Percentiles rank a stretch among this genome's conserved stretches.
Evolutionary conservation across 1,140 invertebrate species (phyloP).

Genomic region (Drosophila tani): DNA sequence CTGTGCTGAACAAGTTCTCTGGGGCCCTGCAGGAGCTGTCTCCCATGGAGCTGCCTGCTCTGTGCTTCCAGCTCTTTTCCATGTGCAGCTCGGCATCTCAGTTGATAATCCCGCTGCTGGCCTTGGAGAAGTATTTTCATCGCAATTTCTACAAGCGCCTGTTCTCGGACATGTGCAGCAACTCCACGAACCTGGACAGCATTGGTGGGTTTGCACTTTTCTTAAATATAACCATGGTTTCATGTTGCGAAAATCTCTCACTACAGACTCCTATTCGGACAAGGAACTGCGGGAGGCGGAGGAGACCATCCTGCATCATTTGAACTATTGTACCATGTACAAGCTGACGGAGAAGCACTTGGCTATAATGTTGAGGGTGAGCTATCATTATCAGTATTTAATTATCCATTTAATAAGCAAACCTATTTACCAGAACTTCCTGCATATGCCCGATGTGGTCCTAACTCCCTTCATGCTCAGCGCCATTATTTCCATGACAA

Average conservation of each 20-base stretch:
- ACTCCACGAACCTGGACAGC: constrained; percentile 83
- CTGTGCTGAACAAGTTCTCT: constrained; percentile 85
- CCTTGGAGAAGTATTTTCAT: constrained; percentile 85
- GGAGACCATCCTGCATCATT: constrained; percentile 80
- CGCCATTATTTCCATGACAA: constrained; percentile 77
- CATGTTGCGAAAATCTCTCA: no score
- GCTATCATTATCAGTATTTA: background rate
- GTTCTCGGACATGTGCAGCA: constrained; percentile 78
- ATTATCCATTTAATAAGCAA: background rate
- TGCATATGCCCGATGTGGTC: constrained; percentile 73
- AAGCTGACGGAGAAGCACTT: constrained; percentile 74
- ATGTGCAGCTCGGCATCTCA: constrained; percentile 82
- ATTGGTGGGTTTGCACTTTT: constrained; percentile 77
- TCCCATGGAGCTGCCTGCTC: constrained; percentile 85
- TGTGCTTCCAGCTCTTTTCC: constrained; percentile 85
- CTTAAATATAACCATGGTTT: no score
- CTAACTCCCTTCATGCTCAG: constrained; percentile 80
- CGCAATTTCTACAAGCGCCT: constrained; percentile 84
- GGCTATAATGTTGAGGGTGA: constrained; percentile 65
- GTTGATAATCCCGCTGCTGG: constrained; percentile 79
- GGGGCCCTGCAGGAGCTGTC: constrained; percentile 84
- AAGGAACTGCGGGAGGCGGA: constrained; percentile 81
- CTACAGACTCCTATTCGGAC: constrained; percentile 76
- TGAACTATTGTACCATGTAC: constrained; percentile 82
- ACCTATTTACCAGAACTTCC: constrained; percentile 62